phyloP scores from a whole-genome alignment of 2,888 invertebrate genomes.

The Alcis repandata region DNA sequence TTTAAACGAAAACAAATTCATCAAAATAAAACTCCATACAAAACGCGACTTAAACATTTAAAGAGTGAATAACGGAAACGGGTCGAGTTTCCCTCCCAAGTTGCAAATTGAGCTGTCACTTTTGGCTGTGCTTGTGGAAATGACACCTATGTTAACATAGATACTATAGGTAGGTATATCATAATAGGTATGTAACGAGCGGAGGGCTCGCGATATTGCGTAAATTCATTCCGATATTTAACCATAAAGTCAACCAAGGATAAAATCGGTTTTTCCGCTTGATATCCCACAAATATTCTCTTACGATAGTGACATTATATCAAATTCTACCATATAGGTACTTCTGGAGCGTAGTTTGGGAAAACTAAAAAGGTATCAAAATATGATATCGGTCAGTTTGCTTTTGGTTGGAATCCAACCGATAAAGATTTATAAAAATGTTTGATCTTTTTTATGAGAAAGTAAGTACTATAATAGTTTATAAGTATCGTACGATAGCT shows the following conservation, averaged over 20 bases:
- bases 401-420: conserved; percentile 6
- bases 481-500: not conserved
- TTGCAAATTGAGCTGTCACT: too few species aligned
- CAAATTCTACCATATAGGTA: conserved; percentile 21
- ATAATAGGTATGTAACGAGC: conserved; percentile 9
- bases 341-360: conserved; percentile 17
- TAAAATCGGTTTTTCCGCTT: conserved; percentile 69
- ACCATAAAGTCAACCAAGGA: conserved; percentile 60
- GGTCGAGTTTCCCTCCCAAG: too few species aligned
- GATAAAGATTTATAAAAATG: conserved; percentile 36
- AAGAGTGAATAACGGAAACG: too few species aligned
- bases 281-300: conserved; percentile 51
- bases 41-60: too few species aligned
- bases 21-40: too few species aligned
- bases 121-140: too few species aligned
- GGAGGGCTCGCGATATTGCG: conserved; percentile 29
- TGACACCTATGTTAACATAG: not conserved
- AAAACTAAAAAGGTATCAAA: conserved; percentile 28
- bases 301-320: conserved; percentile 38
- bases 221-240: conserved; percentile 44
- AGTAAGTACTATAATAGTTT: conserved; percentile 38
- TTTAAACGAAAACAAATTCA: too few species aligned
- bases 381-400: conserved; percentile 22
- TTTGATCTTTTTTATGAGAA: conserved; percentile 37
- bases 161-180: not conserved